These are phyloP conservation scores for Scaptomyza montana DNA, from an alignment of 1,140 invertebrate genomes.

Conservation along the genomic window DNA sequence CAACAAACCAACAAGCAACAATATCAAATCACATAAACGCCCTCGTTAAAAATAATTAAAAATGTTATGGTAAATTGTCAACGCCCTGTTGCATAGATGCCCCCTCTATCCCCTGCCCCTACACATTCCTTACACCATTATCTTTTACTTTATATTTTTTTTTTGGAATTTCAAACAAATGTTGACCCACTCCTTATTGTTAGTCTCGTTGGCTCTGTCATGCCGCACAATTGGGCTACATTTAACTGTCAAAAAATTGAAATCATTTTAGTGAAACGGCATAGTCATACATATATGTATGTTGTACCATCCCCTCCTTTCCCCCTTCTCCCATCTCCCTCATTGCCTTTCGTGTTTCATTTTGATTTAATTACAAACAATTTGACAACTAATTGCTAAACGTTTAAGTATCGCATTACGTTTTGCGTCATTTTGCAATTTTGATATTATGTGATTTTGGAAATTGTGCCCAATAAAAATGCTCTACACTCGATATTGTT, in stretches of 20 bases:
- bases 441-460: constrained; percentile 66
- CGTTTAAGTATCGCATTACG: constrained; percentile 81
- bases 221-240: constrained; percentile 68
- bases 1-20: constrained; percentile 4
- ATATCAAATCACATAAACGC: constrained; percentile 75
- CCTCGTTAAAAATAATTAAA: constrained; percentile 81
- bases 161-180: constrained; percentile 31
- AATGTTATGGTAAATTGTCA: constrained; percentile 81
- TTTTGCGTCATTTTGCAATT: constrained; percentile 77
- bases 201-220: constrained; percentile 49
- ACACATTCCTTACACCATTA: not conserved
- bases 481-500: constrained; percentile 21
- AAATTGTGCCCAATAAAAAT: constrained; percentile 67
- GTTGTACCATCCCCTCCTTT: not conserved
- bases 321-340: not conserved
- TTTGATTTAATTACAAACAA: constrained; percentile 83
- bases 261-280: constrained; percentile 77
- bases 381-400: constrained; percentile 81
- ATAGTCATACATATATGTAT: constrained; percentile 52
- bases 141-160: not conserved
- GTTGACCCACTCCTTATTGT: constrained; percentile 47
- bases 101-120: not conserved
- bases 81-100: constrained; percentile 58
- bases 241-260: constrained; percentile 65
- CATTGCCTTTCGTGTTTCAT: constrained; percentile 66